A percentile compares a stretch with the other conserved stretches of the same genome.
phyloP scores from a whole-genome alignment of 2,888 invertebrate genomes.

The Drosophila seclusa region DNA sequence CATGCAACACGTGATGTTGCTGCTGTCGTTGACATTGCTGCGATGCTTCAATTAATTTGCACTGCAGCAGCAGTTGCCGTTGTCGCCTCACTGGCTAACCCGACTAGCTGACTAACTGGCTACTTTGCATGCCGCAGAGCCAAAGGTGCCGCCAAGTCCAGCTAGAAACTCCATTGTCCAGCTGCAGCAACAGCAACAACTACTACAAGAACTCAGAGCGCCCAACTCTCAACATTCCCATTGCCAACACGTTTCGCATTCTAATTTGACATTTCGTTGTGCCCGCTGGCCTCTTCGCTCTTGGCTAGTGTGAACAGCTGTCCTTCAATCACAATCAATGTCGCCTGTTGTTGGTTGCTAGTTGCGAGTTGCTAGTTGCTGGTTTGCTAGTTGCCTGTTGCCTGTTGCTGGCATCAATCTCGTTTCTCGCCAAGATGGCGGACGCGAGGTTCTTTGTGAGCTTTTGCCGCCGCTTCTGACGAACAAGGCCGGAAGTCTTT shows the following conservation, averaged over 20 bases:
- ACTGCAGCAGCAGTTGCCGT: constrained; percentile 53
- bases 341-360: constrained; percentile 53
- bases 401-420: constrained; percentile 71
- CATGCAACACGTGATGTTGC: constrained; percentile 82
- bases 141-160: constrained; percentile 77
- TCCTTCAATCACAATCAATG: constrained; percentile 81
- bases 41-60: constrained; percentile 82
- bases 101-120: constrained; percentile 33
- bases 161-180: constrained; percentile 68
- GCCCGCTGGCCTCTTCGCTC: constrained; percentile 32
- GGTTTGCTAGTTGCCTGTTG: constrained; percentile 40
- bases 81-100: constrained; percentile 53
- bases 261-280: constrained; percentile 81
- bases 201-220: constrained; percentile 4
- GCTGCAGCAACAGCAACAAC: constrained; percentile 28
- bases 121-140: constrained; percentile 75
- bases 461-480: constrained; percentile 68
- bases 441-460: constrained; percentile 50
- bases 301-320: constrained; percentile 79
- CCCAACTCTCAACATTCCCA: constrained; percentile 51
- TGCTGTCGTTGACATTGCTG: constrained; percentile 77
- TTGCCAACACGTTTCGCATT: constrained; percentile 82
- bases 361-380: constrained; percentile 21
- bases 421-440: constrained; percentile 69
- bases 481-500: constrained; percentile 78